Evolutionary conservation across 2,113 vertebrate species (phyloP), one percentile per base, ranked within the genome.

Genomic region (Bombycilla garrulus): DNA sequence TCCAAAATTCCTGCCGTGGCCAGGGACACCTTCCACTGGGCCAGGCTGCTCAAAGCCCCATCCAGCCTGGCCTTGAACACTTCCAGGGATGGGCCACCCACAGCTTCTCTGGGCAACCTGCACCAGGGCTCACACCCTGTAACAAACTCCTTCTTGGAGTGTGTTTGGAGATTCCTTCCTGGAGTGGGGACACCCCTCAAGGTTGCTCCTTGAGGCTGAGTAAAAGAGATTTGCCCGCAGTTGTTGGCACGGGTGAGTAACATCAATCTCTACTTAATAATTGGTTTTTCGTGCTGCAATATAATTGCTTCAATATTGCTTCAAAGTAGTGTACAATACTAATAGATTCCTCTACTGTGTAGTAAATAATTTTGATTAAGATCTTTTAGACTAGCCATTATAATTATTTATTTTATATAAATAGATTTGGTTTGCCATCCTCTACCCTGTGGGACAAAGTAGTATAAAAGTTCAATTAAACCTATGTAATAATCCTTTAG

Each of bases 221-320:
- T 22, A 20, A 48, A 48, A 62, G 35, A 21, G 10, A 62, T 83
- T 56, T 42, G 10, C 40, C 62, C 12, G 5, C 31, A 15, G 31
- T 42, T 0, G 0, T 35, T 69, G 54, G 15, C 10, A 48, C 0
- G 2, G 15, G n/a, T 15, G 40, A 54, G 15, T 42, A 62, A 48
- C 35, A 56, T 33, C 48, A 42, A 42, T 56, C 31, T 36, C 42
- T 69, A 8, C 48, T 77, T 28, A 77, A 76, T 48, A 76, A 54
- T 6, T 54, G 26, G 5, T 56, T 83, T 70, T 70, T 22, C 18
- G 70, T 36, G 15, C 42, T 77, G 71, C 31, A 70, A 20, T 42
- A 36, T 28, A 42, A 56, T 76, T 90, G 31, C 18, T 76, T 61
- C 54, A 76, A 26, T 61, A 35, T 31, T 67, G 9, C 29, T 56